These are phyloP conservation scores for Prunella fulvescens DNA, from an alignment of 2,113 vertebrate species.

Conservation along the genomic window DNA sequence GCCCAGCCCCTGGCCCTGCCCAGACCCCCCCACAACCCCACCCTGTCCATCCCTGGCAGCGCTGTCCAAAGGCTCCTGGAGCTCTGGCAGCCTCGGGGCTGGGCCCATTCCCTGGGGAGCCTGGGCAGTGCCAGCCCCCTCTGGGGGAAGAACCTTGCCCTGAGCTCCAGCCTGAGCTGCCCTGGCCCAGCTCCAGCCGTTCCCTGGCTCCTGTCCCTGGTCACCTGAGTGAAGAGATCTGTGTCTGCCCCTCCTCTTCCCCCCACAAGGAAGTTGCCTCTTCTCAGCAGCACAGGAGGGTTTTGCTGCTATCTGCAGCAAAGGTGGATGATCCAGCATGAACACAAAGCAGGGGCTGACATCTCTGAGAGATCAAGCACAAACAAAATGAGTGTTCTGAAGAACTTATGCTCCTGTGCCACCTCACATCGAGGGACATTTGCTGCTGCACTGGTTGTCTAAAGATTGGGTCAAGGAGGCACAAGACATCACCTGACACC, in stretches of 20 bases:
- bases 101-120: not conserved
- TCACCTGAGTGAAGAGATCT: not conserved
- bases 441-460: not conserved
- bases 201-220: not conserved
- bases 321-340: not conserved
- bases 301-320: not conserved
- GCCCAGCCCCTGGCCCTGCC: not conserved
- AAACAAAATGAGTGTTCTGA: not conserved
- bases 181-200: accelerated
- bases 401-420: not conserved
- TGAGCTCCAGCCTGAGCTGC: not conserved
- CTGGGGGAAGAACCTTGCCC: not conserved
- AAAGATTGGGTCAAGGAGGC: not conserved
- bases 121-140: not conserved
- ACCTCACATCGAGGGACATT: not conserved
- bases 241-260: not conserved
- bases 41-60: not conserved
- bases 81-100: not conserved
- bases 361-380: not conserved
- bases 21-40: not conserved
- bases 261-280: not conserved
- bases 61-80: not conserved
- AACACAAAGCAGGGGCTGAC: not conserved
- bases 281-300: not conserved
- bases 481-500: not conserved